Conservation (phyloP, 1,140 invertebrate species). For the Choristoneura fumiferana region DNA sequence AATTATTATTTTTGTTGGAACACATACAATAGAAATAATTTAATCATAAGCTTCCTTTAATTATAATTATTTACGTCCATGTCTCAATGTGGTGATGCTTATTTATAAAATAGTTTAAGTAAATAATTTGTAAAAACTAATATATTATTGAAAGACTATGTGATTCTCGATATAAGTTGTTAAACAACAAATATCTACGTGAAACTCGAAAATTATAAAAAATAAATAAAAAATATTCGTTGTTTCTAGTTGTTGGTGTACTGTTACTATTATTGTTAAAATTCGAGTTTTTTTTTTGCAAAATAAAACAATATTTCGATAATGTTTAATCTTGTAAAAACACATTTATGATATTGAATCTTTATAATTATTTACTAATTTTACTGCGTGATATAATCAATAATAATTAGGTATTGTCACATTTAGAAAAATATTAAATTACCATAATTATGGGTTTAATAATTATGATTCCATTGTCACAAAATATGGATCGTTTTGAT, state of each 20-base stretch:
- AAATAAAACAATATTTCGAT: no score
- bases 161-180: constrained; percentile 14
- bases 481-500: no score
- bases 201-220: constrained; percentile 1
- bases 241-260: constrained; percentile 24
- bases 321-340: no score
- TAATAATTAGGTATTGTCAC: no score
- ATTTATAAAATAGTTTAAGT: not conserved
- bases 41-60: not conserved
- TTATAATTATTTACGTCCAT: constrained; percentile 22
- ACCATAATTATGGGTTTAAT: no score
- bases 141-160: constrained; percentile 18
- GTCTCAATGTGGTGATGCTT: constrained; percentile 31
- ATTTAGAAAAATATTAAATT: no score
- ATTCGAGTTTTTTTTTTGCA: not conserved
- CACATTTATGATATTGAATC: no score
- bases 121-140: constrained; percentile 12
- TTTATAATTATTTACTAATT: no score
- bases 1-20: not conserved
- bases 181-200: constrained; percentile 16
- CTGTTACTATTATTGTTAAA: constrained; percentile 28
- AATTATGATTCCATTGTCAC: no score
- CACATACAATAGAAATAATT: not conserved
- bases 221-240: constrained; percentile 21
- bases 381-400: no score